Evolutionary conservation across 2,113 vertebrate species (phyloP).

Genomic region (Suricata suricatta): DNA sequence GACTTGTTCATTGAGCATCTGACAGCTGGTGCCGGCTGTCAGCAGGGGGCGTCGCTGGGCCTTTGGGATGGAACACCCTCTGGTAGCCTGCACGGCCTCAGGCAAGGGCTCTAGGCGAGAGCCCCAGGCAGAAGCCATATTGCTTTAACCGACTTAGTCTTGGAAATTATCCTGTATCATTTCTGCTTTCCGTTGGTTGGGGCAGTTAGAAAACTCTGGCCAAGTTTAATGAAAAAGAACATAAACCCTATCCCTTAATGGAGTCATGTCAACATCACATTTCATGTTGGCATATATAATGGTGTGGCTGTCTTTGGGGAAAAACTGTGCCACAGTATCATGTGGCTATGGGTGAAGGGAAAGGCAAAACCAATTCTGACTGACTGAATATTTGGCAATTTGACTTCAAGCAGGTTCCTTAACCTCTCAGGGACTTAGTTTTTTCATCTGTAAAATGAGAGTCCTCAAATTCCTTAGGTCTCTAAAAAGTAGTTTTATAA

Average conservation of each 20-base stretch:
- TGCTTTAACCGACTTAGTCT: background rate
- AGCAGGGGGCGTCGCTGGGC: background rate
- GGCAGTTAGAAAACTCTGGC: background rate
- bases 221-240: background rate
- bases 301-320: background rate
- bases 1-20: background rate
- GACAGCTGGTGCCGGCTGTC: background rate
- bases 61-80: background rate
- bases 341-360: background rate
- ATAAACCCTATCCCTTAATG: background rate
- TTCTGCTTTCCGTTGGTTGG: background rate
- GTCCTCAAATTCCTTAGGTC: background rate
- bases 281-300: background rate
- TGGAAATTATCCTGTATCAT: background rate
- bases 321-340: background rate
- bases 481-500: conserved; percentile 31
- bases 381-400: background rate
- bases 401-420: background rate
- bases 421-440: background rate
- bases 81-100: background rate
- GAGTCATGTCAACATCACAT: background rate
- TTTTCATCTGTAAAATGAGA: background rate
- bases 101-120: background rate
- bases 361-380: background rate
- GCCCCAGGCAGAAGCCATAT: background rate